Percentiles rank a stretch among this genome's conserved stretches.
Evolutionary conservation across 2,888 invertebrate genomes (phyloP).

Genomic region (Drosophila pseudotalamancana): DNA sequence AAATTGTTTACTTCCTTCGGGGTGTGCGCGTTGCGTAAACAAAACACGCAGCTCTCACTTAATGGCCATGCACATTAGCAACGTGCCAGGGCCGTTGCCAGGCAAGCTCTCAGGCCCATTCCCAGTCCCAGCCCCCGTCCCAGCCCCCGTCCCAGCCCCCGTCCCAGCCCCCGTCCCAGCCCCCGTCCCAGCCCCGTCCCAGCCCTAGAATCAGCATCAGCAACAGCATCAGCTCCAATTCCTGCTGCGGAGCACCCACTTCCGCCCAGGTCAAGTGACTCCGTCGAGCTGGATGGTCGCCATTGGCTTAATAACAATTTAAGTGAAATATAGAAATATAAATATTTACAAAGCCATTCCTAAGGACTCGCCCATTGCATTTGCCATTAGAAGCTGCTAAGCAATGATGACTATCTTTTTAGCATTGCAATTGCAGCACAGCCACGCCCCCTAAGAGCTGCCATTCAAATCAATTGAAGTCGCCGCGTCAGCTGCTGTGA

Average conservation of each 20-base stretch:
- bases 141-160: too few species aligned
- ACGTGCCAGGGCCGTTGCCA: conserved; percentile 58
- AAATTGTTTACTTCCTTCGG: conserved; percentile 40
- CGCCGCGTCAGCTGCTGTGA: conserved; percentile 32
- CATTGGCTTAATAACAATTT: conserved; percentile 70
- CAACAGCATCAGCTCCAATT: not conserved
- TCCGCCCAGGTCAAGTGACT: conserved; percentile 37
- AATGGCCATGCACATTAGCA: conserved; percentile 79
- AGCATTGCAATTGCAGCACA: conserved; percentile 21
- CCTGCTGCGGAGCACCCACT: not conserved
- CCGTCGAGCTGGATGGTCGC: conserved; percentile 26
- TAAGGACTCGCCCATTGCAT: conserved; percentile 16
- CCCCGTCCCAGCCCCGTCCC: too few species aligned
- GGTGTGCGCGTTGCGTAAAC: conserved; percentile 68
- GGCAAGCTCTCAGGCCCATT: too few species aligned
- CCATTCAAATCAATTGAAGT: conserved; percentile 11
- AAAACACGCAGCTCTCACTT: conserved; percentile 76
- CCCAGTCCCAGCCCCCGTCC: too few species aligned
- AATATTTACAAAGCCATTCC: conserved; percentile 70
- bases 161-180: too few species aligned
- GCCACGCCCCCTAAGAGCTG: not conserved
- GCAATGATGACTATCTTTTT: conserved; percentile 49
- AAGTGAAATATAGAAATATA: conserved; percentile 70
- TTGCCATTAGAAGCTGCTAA: conserved; percentile 46
- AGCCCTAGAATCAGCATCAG: conserved; percentile 15